Evolutionary conservation across 1,140 invertebrate species (phyloP).

Genomic region (Lycorma delicatula): DNA sequence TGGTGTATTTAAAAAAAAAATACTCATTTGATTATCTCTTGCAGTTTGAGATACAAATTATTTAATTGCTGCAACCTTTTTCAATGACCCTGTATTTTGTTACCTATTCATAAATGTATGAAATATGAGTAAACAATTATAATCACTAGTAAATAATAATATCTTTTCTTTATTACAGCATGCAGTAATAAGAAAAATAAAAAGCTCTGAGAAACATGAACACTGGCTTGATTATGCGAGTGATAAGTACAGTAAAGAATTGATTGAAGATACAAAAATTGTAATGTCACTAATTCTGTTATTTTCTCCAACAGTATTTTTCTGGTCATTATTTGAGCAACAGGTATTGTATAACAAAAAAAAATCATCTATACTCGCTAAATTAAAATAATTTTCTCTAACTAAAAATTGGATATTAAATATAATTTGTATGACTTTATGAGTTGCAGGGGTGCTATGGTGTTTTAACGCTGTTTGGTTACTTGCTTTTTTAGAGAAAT

Average conservation of each 20-base stretch:
- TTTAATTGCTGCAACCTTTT: neutral
- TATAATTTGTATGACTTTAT: too few relatives aligned
- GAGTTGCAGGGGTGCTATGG: too few relatives aligned
- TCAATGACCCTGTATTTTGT: neutral
- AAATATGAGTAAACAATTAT: neutral
- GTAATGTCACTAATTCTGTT: conserved; percentile 62
- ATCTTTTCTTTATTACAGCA: conserved; percentile 5
- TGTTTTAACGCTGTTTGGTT: too few relatives aligned
- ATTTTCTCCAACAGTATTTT: conserved; percentile 76
- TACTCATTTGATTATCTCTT: too few relatives aligned
- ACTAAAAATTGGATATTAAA: too few relatives aligned
- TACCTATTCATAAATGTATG: neutral
- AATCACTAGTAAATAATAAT: too few relatives aligned
- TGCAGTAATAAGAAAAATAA: conserved; percentile 8
- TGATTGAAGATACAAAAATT: conserved; percentile 68
- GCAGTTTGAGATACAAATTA: too few relatives aligned
- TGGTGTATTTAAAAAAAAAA: too few relatives aligned
- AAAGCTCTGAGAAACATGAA: conserved; percentile 40
- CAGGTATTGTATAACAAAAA: conserved; percentile 43
- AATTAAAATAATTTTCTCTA: too few relatives aligned
- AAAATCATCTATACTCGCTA: neutral
- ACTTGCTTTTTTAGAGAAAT: too few relatives aligned
- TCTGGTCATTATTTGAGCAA: conserved; percentile 84
- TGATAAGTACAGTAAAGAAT: conserved; percentile 51
- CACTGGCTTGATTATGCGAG: conserved; percentile 74